Evolutionary conservation across 2,113 vertebrate genomes (phyloP).

Genomic region (Ancistrus triradiatus): DNA sequence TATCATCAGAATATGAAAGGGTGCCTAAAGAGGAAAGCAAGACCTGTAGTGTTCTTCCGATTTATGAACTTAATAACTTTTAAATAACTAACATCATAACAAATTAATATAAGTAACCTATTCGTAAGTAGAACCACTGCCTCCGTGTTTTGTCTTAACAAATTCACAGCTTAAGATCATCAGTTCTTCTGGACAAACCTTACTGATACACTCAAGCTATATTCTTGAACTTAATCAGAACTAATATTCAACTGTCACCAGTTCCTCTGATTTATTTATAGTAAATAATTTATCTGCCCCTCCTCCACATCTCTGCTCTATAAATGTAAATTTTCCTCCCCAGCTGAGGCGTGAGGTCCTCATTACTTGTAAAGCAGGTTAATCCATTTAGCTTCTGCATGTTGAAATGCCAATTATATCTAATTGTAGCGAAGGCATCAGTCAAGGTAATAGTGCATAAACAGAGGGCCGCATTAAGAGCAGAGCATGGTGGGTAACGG

Average conservation of each 20-base stretch:
- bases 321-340: conserved; percentile 91
- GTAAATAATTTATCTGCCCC: conserved; percentile 57
- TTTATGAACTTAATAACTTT: too few species aligned
- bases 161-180: too few species aligned
- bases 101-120: too few species aligned
- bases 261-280: conserved; percentile 28
- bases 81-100: too few species aligned
- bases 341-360: conserved; percentile 93
- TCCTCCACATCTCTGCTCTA: conserved; percentile 47
- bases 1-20: too few species aligned
- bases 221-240: background rate
- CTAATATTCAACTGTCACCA: conserved; percentile 17
- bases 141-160: too few species aligned
- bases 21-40: too few species aligned
- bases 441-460: conserved; percentile 99
- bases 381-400: conserved; percentile 99
- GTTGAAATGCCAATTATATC: conserved; percentile 98
- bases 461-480: conserved; percentile 90
- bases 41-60: too few species aligned
- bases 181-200: too few species aligned
- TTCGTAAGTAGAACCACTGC: too few species aligned
- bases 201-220: too few species aligned
- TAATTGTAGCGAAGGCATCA: conserved; percentile 95
- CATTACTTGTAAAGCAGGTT: conserved; percentile 98
- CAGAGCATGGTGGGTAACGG: conserved; percentile 90